Evolutionary conservation across 2,888 invertebrate genomes (phyloP), one percentile per base, ranked within the genome.

Genomic region (Aleiodes leptofemur): DNA sequence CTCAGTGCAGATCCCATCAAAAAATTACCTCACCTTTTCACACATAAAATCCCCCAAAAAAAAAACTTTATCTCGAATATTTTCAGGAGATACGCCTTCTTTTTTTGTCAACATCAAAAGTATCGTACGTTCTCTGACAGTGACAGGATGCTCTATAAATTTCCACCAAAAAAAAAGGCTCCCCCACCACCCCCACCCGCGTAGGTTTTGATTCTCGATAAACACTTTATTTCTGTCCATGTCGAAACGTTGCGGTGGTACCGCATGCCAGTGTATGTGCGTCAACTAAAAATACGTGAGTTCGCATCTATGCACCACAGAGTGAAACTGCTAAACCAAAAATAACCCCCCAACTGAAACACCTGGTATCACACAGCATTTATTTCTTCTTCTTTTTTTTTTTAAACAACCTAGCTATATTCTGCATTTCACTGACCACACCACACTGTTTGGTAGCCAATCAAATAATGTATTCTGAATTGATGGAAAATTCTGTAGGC

Each of bases 201-300:
- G 11, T 76, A 76, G 73, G 51, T 73, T 82, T 77, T 72, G 79
- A 82, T 84, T 83, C 83, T 56, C 56, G 85, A 87, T 85, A 87
- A 86, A 86, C 85, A 86, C 82, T 86, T 86, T 84, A 86, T 85
- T 86, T 86, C 82, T 82, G 83, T 80, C 82, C 76, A 81, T 87
- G 84, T 86, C 83, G 87, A 86, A 86, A 86, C 82, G 79, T 82
- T 81, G 85, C 85, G 82, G 83, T 84, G 86, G 84, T 85, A 83
- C 81, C 84, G 84, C 82, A 84, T 86, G 86, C 84, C 84, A 34
- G 14, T 64, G 48, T 43, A 43, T 64, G 64, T 68, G 83, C 81
- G 83, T 80, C 78, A 78, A 77, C 86, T 85, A 86, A 86, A 87
- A 87, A 87, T 87, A 87, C 79, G 78, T 81, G 76, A 66, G 76